phyloP scores from a whole-genome alignment of 2,888 invertebrate genomes.

The Xylota segnis region DNA sequence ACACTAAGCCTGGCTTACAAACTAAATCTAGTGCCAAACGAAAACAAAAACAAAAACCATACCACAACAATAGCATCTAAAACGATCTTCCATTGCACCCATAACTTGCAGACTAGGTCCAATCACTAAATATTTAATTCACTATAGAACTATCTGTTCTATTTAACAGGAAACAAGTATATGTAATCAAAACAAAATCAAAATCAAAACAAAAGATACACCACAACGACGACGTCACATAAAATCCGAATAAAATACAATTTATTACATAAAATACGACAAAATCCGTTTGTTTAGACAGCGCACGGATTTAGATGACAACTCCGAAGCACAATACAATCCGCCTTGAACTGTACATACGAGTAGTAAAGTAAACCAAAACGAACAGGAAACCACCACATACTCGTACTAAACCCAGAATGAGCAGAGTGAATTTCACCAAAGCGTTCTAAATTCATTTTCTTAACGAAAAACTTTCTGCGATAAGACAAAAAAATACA shows the following conservation, averaged over 20 bases:
- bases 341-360: background rate
- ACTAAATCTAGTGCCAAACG: background rate
- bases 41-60: conserved; percentile 27
- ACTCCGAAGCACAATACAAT: conserved; percentile 11
- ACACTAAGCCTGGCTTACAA: background rate
- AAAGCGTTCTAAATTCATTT: conserved; percentile 56
- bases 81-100: conserved; percentile 39
- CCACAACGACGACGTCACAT: conserved; percentile 2
- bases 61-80: conserved; percentile 72
- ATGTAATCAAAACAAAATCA: conserved; percentile 51
- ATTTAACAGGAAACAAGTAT: conserved; percentile 17
- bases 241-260: background rate
- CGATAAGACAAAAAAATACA: conserved; percentile 66
- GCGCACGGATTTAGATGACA: conserved; percentile 11
- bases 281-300: conserved; percentile 4
- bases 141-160: background rate
- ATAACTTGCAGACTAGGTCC: conserved; percentile 26
- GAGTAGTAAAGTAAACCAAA: no score
- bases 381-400: conserved; percentile 22
- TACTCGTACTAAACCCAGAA: conserved; percentile 21
- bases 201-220: conserved; percentile 34
- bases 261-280: conserved; percentile 41
- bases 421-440: conserved; percentile 53
- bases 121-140: background rate
- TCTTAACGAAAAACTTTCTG: conserved; percentile 54